These are phyloP conservation scores for Pollachius pollachius DNA, from an alignment of 2,113 vertebrate species.

Conservation along the genomic window DNA sequence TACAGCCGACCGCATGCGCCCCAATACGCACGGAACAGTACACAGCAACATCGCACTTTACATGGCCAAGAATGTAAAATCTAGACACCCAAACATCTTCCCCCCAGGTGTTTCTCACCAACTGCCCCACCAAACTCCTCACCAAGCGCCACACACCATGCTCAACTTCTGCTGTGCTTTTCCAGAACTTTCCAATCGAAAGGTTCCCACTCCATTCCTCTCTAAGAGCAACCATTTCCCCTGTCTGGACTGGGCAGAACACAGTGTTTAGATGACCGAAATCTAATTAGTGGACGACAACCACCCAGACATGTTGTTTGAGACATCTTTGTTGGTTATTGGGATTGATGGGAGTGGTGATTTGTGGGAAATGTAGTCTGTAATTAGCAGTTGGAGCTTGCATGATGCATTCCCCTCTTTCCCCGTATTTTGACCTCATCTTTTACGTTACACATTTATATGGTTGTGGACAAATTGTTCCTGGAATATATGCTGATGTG, in stretches of 20 bases:
- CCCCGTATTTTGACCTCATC: too few species aligned
- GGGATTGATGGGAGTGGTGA: constrained; percentile 3
- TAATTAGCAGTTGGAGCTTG: too few species aligned
- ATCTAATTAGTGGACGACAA: constrained; percentile 28
- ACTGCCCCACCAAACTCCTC: background rate
- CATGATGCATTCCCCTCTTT: too few species aligned
- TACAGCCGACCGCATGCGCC: too few species aligned
- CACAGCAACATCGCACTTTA: too few species aligned
- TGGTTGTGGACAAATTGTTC: too few species aligned
- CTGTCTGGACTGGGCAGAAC: constrained; percentile 28
- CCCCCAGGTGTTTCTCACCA: too few species aligned
- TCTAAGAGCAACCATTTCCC: constrained; percentile 12
- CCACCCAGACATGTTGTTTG: constrained; percentile 24
- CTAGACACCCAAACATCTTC: too few species aligned
- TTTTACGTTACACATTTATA: too few species aligned
- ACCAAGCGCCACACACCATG: background rate
- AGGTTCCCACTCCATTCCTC: constrained; percentile 4
- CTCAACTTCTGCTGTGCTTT: constrained; percentile 10
- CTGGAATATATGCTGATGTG: too few species aligned
- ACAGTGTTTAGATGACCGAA: constrained; percentile 21
- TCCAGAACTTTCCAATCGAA: constrained; percentile 7
- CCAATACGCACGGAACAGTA: too few species aligned
- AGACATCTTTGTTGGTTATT: constrained; percentile 25
- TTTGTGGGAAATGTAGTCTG: constrained; percentile 10
- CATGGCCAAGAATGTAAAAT: too few species aligned